A percentile compares a stretch with the other conserved stretches of the same genome.
These are phyloP conservation scores for Tenualosa thibaudeaui DNA, from an alignment of 2,797 vertebrate genomes.

Conservation along the genomic window DNA sequence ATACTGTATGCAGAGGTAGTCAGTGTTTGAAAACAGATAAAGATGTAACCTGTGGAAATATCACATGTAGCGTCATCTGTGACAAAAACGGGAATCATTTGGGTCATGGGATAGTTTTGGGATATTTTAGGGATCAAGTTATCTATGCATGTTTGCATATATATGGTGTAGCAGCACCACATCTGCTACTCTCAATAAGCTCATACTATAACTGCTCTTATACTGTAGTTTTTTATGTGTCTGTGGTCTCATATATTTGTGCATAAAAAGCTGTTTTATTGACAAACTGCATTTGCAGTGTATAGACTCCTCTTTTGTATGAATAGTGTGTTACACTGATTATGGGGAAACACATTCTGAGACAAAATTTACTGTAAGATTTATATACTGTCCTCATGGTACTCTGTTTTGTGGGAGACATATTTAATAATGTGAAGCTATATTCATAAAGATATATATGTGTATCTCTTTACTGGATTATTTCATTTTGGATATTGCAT, in stretches of 20 bases:
- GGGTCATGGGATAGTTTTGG: background rate
- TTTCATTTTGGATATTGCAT: background rate
- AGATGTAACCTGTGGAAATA: background rate
- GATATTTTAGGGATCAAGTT: background rate
- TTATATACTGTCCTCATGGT: background rate
- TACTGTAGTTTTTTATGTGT: background rate
- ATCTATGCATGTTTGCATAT: background rate
- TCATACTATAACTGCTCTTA: background rate
- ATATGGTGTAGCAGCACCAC: background rate
- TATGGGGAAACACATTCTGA: background rate
- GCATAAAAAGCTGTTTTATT: background rate
- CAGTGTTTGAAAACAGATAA: background rate
- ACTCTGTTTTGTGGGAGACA: background rate
- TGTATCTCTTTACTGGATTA: background rate
- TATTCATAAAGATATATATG: background rate
- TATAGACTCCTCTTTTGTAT: background rate
- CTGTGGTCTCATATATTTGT: background rate
- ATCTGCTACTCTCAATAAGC: slow-evolving; percentile 4
- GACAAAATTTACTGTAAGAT: background rate
- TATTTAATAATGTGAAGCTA: background rate
- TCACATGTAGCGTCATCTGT: background rate
- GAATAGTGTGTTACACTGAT: background rate
- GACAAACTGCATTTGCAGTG: background rate
- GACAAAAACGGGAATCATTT: too few species aligned
- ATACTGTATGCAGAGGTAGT: background rate